Evolutionary conservation across 2,113 vertebrate genomes (phyloP).

Genomic region (Nothocercus nigrocapillus): DNA sequence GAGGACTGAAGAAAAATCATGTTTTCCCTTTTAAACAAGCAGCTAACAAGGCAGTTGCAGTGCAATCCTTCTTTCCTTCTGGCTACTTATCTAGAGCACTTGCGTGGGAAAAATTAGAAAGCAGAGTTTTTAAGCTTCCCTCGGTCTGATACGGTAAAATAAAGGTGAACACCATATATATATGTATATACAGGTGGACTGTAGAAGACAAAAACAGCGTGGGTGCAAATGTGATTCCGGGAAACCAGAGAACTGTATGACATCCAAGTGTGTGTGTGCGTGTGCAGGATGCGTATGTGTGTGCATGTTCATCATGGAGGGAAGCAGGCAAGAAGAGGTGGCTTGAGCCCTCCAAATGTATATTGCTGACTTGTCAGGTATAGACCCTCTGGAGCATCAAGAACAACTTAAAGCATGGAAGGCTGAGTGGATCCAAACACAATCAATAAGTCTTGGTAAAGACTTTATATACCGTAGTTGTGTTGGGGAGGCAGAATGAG

Average conservation of each 20-base stretch:
- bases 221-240: not conserved
- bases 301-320: not conserved
- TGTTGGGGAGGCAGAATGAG: not conserved
- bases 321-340: not conserved
- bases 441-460: not conserved
- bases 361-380: not conserved
- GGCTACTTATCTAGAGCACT: not conserved
- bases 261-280: not conserved
- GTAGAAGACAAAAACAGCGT: not conserved
- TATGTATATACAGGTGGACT: not conserved
- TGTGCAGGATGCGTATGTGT: not conserved
- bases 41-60: not conserved
- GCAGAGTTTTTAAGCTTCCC: not conserved
- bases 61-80: not conserved
- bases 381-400: not conserved
- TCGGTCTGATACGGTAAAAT: not conserved
- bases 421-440: not conserved
- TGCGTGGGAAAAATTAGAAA: not conserved
- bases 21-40: not conserved
- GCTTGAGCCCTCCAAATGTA: not conserved
- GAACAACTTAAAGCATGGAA: not conserved
- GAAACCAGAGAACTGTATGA: not conserved
- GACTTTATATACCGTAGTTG: not conserved
- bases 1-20: not conserved
- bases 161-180: rapidly evolving